Conservation (phyloP, 2,888 invertebrate genomes). For the Drosophila siamana region DNA sequence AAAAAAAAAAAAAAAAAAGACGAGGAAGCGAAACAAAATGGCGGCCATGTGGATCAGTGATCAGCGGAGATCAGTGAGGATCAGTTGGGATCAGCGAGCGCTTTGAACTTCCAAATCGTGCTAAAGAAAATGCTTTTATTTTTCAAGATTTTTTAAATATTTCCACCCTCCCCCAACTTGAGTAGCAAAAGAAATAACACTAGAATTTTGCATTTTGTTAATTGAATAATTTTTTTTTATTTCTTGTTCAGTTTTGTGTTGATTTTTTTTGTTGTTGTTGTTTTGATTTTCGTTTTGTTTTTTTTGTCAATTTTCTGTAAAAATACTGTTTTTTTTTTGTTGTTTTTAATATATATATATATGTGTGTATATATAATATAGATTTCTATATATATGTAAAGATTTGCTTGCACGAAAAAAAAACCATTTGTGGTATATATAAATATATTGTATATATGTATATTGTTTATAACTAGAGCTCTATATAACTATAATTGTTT, state of each 20-base stretch:
- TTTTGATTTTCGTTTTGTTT: conserved; percentile 16
- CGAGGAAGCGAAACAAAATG: conserved; percentile 13
- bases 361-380: conserved; percentile 35
- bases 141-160: too few species aligned
- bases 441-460: conserved; percentile 74
- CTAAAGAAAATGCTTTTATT: background rate
- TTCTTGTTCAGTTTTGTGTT: conserved; percentile 45
- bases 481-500: conserved; percentile 1
- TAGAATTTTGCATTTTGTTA: conserved; percentile 61
- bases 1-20: background rate
- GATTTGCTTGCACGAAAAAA: conserved; percentile 51
- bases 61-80: background rate
- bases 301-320: conserved; percentile 55
- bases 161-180: background rate
- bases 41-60: background rate
- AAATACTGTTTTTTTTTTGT: conserved; percentile 64
- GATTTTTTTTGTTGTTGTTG: conserved; percentile 19
- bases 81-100: background rate
- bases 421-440: conserved; percentile 66
- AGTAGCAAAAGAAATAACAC: conserved; percentile 25
- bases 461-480: conserved; percentile 23
- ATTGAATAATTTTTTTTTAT: conserved; percentile 68
- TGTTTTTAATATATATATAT: conserved; percentile 35
- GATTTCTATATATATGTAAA: conserved; percentile 35
- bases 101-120: background rate